Evolutionary conservation across 2,888 invertebrate genomes (phyloP).

Genomic region (Drosophila suboccidentalis): DNA sequence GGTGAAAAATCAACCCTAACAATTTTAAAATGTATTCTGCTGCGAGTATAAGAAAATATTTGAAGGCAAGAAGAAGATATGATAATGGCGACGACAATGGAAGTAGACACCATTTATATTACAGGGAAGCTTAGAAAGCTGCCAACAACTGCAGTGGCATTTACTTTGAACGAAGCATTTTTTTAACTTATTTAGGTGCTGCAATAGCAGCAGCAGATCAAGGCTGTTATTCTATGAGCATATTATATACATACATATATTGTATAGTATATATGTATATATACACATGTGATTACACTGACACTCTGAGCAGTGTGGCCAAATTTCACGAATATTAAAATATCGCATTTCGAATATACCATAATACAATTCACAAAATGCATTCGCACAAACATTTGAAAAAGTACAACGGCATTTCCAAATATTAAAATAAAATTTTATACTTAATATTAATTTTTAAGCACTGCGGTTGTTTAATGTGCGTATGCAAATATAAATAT

Average conservation of each 20-base stretch:
- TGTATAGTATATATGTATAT: conserved; percentile 28
- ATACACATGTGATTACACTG: conserved; percentile 77
- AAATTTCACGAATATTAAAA: conserved; percentile 21
- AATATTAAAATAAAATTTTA: not conserved
- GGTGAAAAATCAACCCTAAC: conserved; percentile 81
- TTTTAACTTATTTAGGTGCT: conserved; percentile 51
- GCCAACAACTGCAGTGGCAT: conserved; percentile 7
- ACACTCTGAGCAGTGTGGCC: conserved; percentile 60
- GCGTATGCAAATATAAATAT: not conserved
- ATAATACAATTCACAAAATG: conserved; percentile 24
- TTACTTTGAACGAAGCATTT: conserved; percentile 35
- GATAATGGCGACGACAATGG: conserved; percentile 15
- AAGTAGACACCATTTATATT: not conserved
- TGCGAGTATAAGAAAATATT: conserved; percentile 20
- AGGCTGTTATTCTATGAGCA: conserved; percentile 53
- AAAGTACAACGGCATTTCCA: not conserved
- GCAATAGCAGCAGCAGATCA: conserved; percentile 35
- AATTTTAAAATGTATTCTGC: conserved; percentile 53
- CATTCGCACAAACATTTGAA: conserved; percentile 9
- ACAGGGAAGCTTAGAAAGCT: not conserved
- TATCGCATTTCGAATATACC: conserved; percentile 31
- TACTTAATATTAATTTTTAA: not conserved
- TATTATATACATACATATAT: conserved; percentile 2
- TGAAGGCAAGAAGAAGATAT: conserved; percentile 41
- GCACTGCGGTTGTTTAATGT: not conserved